Percentiles rank a stretch among this genome's conserved stretches.
Conservation (phyloP, 2,797 vertebrate species). For the Rhodeus uyekii region DNA sequence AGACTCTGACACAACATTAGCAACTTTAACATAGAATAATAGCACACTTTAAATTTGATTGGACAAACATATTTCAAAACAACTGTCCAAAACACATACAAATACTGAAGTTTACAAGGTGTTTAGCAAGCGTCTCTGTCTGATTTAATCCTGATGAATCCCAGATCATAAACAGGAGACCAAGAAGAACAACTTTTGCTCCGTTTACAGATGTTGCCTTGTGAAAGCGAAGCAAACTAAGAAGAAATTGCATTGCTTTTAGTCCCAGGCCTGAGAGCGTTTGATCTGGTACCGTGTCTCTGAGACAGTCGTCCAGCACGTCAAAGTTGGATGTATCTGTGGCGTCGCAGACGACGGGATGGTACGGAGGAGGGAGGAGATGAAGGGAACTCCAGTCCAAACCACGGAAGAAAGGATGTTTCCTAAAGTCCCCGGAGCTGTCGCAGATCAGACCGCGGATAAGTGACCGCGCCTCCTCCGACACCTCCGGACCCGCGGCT, state of each 20-base stretch:
- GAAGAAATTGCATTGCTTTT: too few species aligned
- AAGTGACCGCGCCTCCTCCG: slow-evolving; percentile 74
- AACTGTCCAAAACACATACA: too few species aligned
- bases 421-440: slow-evolving; percentile 78
- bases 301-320: slow-evolving; percentile 82
- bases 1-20: neutral
- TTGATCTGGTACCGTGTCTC: slow-evolving; percentile 76
- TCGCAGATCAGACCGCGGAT: slow-evolving; percentile 82
- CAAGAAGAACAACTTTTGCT: too few species aligned
- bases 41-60: too few species aligned
- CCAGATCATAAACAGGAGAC: too few species aligned
- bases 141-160: too few species aligned
- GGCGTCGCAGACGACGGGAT: slow-evolving; percentile 78
- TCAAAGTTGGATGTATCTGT: slow-evolving; percentile 90
- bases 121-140: too few species aligned
- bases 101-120: too few species aligned
- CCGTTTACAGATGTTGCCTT: too few species aligned
- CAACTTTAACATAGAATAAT: accelerated
- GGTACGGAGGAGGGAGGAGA: slow-evolving; percentile 74
- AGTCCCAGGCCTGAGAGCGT: too few species aligned
- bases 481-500: slow-evolving; percentile 65
- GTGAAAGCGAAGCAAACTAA: too few species aligned
- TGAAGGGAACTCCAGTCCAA: slow-evolving; percentile 81
- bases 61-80: too few species aligned
- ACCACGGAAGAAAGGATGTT: slow-evolving; percentile 79